Conservation (phyloP, 1,140 invertebrate species). For the Neotoxoptera formosana region DNA sequence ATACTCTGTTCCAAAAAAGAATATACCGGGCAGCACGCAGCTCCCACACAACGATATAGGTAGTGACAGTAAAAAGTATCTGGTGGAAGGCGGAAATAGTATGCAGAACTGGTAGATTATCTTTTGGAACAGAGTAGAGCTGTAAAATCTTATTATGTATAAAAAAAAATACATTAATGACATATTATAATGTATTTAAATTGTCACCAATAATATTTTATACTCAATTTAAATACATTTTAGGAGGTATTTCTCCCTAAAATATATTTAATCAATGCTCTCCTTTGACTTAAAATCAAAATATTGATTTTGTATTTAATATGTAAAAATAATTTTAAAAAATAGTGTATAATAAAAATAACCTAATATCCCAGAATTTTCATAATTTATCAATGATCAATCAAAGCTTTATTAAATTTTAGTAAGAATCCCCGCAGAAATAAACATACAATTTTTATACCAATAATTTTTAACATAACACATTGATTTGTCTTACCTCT, state of each 20-base stretch:
- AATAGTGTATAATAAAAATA: background rate
- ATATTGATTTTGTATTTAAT: background rate
- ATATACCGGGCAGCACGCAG: too few species aligned
- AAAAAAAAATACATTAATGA: too few species aligned
- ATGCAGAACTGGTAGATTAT: too few species aligned
- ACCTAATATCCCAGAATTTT: background rate
- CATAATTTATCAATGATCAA: background rate
- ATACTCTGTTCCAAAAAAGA: background rate
- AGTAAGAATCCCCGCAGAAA: background rate
- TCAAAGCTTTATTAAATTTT: background rate
- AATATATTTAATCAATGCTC: background rate
- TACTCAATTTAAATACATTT: background rate
- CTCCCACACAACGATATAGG: too few species aligned
- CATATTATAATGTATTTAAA: background rate
- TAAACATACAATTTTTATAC: background rate
- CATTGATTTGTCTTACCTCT: conserved; percentile 61
- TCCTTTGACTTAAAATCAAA: background rate
- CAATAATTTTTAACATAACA: background rate
- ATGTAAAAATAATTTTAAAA: background rate
- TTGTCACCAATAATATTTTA: background rate
- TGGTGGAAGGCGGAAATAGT: too few species aligned
- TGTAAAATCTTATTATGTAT: too few species aligned
- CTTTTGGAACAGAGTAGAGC: too few species aligned
- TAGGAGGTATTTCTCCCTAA: background rate
- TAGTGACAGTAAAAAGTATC: too few species aligned